Base-by-base conservation (phyloP, 2,113 vertebrate species). In the Psilopogon haemacephalus region DNA sequence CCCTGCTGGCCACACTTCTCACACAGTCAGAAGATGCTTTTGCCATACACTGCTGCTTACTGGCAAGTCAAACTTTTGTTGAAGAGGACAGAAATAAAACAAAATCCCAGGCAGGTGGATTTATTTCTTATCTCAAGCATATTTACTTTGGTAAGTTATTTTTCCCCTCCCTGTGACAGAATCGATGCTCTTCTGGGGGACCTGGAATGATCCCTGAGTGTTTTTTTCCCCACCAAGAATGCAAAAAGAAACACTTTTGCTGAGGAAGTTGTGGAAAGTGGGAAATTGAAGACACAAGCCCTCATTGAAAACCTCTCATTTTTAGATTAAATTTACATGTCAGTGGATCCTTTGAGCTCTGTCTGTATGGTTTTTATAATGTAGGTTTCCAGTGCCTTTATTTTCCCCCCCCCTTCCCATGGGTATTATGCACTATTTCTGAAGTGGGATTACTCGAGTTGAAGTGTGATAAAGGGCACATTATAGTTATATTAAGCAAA, bases 381-480 rank as follows among this genome's bases (percentile, higher is more conserved):
- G 84, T 84, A 69, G 13, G 0, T 92, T 93, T 89, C 87, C 38
- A 77, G 44, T 26, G 79, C 73, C 84, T 59, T 76, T 94, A 24
- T 24, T 23, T 50, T 50, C 42, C 42, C 14, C 40, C 10, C 40
- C 40, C 48, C 23, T 55, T 93, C 95, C 94, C 89, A 33, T 82
- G 94, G 85, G 92, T 46, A 58, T 84, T 72, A 35, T 26, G 72
- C 46, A 26, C 82, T 70, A 42, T 86, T 95, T 94, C 93, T 88
- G 88, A 90, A 80, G 85, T 24, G 90, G 85, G 79, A 95, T 92
- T 77, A 44, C 89, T 95, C 73, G 68, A 90, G 90, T 74, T 77
- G 86, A 96, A 95, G 94, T 93, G 95, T 94, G 92, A 96, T 94
- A 82, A 87, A 95, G 89, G 89, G 73, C 92, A 96, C 88, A 90